Conservation (phyloP, 2,113 vertebrate genomes). For the Triplophysa tibetana region DNA sequence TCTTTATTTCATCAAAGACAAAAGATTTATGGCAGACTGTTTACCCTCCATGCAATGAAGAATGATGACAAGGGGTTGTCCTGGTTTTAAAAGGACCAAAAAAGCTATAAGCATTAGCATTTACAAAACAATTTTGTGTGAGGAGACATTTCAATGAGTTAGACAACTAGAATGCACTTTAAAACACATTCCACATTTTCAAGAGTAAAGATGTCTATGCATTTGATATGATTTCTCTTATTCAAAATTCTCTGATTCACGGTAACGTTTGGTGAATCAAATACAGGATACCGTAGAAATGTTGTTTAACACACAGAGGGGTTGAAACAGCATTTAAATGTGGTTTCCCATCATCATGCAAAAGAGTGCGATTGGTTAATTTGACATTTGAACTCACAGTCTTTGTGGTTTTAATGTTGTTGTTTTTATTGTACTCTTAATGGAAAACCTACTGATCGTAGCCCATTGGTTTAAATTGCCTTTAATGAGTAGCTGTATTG, state of each 20-base stretch:
- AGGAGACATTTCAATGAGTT: no score
- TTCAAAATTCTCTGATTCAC: not conserved
- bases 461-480: slow-evolving; percentile 45
- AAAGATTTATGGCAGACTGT: no score
- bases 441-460: slow-evolving; percentile 42
- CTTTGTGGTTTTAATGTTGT: slow-evolving; percentile 42
- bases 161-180: not conserved
- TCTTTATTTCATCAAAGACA: no score
- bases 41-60: no score
- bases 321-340: not conserved
- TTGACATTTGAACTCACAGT: slow-evolving; percentile 43
- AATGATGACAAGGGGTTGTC: no score
- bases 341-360: not conserved
- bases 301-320: not conserved
- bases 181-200: no score
- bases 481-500: slow-evolving; percentile 43
- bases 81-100: no score
- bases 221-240: not conserved
- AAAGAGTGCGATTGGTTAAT: slow-evolving; percentile 30
- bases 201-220: not conserved
- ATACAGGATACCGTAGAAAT: not conserved
- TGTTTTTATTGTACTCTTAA: slow-evolving; percentile 40
- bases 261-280: slow-evolving; percentile 9
- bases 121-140: no score
- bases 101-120: no score